Percentiles rank a stretch among this genome's conserved stretches.
phyloP scores from a whole-genome alignment of 2,888 invertebrate species.

The Calephelis perditalis region DNA sequence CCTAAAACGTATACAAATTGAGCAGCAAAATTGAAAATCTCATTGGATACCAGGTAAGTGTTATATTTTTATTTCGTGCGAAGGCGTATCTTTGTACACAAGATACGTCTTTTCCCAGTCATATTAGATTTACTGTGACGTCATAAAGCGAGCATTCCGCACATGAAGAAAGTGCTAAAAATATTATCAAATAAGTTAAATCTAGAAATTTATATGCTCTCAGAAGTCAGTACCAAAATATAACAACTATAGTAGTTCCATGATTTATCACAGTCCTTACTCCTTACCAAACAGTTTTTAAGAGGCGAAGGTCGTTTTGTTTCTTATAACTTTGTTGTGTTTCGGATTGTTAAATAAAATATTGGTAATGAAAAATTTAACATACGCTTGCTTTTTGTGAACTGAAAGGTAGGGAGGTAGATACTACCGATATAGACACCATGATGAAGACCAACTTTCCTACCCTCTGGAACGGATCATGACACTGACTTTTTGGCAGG shows the following conservation, averaged over 20 bases:
- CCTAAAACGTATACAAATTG: neutral
- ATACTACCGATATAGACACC: too few species aligned
- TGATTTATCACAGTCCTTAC: too few species aligned
- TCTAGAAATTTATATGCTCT: neutral
- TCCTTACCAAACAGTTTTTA: too few species aligned
- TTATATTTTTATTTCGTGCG: constrained; percentile 4
- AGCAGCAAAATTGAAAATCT: constrained; percentile 9
- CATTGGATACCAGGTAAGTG: neutral
- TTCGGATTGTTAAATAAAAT: too few species aligned
- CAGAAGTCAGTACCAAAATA: neutral
- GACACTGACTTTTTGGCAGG: too few species aligned
- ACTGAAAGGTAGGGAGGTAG: too few species aligned
- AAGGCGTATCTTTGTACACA: neutral
- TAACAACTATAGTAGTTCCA: neutral
- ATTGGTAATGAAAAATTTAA: too few species aligned
- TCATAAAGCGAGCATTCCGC: neutral
- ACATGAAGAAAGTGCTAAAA: neutral
- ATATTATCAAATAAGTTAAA: neutral
- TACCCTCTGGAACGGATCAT: too few species aligned
- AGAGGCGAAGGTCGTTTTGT: too few species aligned
- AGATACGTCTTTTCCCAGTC: neutral
- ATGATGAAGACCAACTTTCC: too few species aligned
- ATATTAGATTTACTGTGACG: neutral
- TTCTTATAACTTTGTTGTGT: too few species aligned
- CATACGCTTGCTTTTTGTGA: too few species aligned